A percentile compares a stretch with the other conserved stretches of the same genome.
Conservation (phyloP, 2,113 vertebrate genomes). For the Ptyas mucosa region DNA sequence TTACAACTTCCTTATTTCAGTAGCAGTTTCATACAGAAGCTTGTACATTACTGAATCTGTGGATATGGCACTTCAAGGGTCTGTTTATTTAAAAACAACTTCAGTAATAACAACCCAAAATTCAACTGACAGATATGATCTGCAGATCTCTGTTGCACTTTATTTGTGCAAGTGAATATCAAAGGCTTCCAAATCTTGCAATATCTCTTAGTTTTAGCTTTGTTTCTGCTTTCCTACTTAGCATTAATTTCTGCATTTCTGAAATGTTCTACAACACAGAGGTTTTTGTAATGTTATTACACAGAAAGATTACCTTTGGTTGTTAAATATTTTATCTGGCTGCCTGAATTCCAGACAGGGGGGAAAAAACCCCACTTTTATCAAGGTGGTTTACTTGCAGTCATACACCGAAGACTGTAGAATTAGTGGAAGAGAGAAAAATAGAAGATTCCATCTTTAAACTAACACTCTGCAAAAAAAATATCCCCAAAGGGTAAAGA, state of each 20-base stretch:
- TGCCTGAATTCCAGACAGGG: neutral
- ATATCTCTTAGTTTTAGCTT: neutral
- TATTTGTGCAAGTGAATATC: neutral
- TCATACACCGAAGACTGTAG: neutral
- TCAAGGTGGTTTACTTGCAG: neutral
- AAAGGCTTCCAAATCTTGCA: neutral
- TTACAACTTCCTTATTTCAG: neutral
- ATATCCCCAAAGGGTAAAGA: neutral
- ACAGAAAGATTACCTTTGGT: neutral
- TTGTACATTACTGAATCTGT: neutral
- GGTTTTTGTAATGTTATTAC: neutral
- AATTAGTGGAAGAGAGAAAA: conserved; percentile 16
- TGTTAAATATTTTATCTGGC: neutral
- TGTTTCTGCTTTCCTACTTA: neutral
- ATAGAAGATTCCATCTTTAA: conserved; percentile 18
- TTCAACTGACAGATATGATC: neutral
- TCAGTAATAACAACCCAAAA: neutral
- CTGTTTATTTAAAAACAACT: neutral
- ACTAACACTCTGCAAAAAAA: neutral
- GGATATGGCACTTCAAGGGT: neutral
- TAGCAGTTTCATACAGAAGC: neutral
- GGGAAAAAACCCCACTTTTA: conserved; percentile 11
- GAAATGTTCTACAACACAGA: neutral
- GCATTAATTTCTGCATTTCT: neutral
- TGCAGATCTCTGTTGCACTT: neutral